Evolutionary conservation across 2,113 vertebrate species (phyloP), one percentile per base, ranked within the genome.

Genomic region (Gambusia affinis): DNA sequence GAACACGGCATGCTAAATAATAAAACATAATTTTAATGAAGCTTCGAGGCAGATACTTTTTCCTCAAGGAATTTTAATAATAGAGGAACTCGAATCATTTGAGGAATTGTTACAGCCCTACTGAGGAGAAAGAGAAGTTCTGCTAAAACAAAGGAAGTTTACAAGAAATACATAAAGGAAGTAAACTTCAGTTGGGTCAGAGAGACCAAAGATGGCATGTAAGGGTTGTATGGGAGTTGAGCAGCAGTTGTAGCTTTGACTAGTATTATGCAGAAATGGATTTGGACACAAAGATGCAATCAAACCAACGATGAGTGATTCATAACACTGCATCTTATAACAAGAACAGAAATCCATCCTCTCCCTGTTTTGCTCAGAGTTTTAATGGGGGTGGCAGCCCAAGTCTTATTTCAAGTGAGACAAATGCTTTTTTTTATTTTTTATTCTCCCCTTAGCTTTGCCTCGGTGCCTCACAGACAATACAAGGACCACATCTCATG

Each of bases 391-490:
- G 7, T 75, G 64, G 29, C 27, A 73, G 47, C 51, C 10, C 22
- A 28, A 69, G 72, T 47, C 78, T 72, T 80, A 82, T 79, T 73
- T 35, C 4, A 3, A 67, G 42, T 42, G 35, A 70, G 63, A 63
- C 28, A 11, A 65, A 70, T 65, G 33, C 42, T 65, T 64, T 37
- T 63, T 42, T 35, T 35, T 31, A n/a, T 31, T 33, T 33, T 8
- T 8, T 8, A 37, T 37, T 51, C 60, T 65, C 14, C 51, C 67
- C 8, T n/a, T 44, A 37, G 64, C 82, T 82, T 61, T 54, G 61
- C 80, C 75, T 85, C 80, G 22, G 75, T 67, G 72, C 71, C 60
- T 85, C 44, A 4, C 60, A 76, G 75, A 60, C 8, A 31, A 33
- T 73, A 37, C 79, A 85, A 79, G 61, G 42, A 62, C 57, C 44